These are phyloP conservation scores for Drosophila pseudoobscura DNA, from an alignment of 1,140 invertebrate genomes.

Conservation along the genomic window DNA sequence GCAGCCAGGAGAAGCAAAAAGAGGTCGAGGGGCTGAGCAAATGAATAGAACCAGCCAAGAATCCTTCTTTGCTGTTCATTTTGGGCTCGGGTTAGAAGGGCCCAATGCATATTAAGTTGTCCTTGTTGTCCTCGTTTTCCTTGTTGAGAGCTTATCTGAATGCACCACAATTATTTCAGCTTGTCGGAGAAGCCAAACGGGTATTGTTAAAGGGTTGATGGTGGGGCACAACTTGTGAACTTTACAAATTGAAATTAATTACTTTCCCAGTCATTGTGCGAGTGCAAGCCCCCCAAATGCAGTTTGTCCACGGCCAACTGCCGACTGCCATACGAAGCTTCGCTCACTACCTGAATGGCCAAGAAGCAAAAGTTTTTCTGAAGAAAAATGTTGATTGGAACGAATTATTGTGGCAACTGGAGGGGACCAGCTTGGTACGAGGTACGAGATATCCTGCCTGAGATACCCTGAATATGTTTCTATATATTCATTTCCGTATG, in stretches of 20 bases:
- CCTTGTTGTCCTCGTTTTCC: conserved; percentile 38
- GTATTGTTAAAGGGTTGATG: not conserved
- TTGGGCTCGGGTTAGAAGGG: not conserved
- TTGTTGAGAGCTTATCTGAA: conserved; percentile 67
- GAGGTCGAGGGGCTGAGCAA: conserved; percentile 2
- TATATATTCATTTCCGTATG: no score
- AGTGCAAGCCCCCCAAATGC: not conserved
- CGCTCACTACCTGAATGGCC: no score
- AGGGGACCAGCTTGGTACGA: no score
- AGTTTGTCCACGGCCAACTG: no score
- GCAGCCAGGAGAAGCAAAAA: not conserved
- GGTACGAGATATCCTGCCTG: no score
- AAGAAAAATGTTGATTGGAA: no score
- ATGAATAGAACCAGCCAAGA: conserved; percentile 5
- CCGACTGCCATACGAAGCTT: no score
- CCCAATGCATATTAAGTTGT: conserved; percentile 72
- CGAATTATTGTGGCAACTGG: no score
- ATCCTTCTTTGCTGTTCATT: conserved; percentile 1
- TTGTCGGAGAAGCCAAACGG: conserved; percentile 51
- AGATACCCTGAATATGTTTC: no score
- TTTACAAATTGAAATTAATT: conserved; percentile 80
- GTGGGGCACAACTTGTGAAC: conserved; percentile 64
- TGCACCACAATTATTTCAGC: conserved; percentile 76
- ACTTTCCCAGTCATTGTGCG: conserved; percentile 38
- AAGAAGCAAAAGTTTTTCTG: no score